A percentile compares a stretch with the other conserved stretches of the same genome.
Evolutionary conservation across 2,797 vertebrate genomes (phyloP).

Genomic region (Gymnoscopelus microlampas): DNA sequence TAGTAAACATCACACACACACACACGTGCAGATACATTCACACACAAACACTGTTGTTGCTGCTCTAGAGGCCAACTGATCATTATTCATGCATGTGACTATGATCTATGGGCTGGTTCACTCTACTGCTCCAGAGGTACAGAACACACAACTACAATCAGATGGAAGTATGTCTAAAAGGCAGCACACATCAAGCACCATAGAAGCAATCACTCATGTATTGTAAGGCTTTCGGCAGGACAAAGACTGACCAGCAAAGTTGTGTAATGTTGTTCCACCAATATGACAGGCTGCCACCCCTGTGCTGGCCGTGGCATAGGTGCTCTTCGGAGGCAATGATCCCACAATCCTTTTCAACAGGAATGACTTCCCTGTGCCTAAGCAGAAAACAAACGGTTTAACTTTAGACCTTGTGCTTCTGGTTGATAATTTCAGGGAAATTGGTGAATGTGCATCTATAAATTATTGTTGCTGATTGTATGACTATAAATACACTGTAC

Average conservation of each 20-base stretch:
- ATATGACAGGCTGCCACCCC: constrained; percentile 96
- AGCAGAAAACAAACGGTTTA: not conserved
- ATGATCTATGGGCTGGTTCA: too few species aligned
- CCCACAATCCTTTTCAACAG: constrained; percentile 93
- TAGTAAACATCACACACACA: constrained; percentile 1
- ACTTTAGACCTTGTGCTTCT: not conserved
- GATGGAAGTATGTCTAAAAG: not conserved
- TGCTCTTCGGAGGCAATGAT: constrained; percentile 92
- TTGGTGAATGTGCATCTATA: not conserved
- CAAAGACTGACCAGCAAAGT: constrained; percentile 87
- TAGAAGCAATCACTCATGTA: too few species aligned
- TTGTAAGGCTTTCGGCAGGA: too few species aligned
- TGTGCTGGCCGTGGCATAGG: constrained; percentile 94
- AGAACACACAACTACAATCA: not conserved
- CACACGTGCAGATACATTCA: not conserved
- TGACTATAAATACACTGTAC: not conserved
- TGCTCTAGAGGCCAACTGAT: too few species aligned
- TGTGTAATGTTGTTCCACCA: constrained; percentile 92
- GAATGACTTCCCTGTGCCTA: constrained; percentile 97
- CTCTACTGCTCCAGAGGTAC: not conserved
- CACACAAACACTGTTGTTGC: too few species aligned
- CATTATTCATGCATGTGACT: too few species aligned
- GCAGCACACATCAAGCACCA: too few species aligned
- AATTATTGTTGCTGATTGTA: not conserved
- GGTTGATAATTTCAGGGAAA: not conserved